phyloP scores from a whole-genome alignment of 2,113 vertebrate species.

The Microtus oregoni region DNA sequence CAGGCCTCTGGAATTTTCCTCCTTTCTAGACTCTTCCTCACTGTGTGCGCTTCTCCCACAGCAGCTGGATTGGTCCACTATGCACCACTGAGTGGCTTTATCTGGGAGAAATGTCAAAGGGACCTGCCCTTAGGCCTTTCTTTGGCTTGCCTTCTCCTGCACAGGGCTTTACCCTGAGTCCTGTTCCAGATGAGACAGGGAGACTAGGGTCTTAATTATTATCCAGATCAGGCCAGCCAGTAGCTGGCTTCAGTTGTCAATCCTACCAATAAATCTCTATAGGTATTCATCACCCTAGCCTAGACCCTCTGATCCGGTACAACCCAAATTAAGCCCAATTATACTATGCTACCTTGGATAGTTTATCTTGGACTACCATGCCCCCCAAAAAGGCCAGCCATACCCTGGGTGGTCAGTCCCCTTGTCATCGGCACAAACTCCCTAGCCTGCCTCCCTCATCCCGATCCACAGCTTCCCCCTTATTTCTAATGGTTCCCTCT shows the following conservation, averaged over 20 bases:
- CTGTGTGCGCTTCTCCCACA: neutral
- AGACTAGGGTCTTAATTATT: neutral
- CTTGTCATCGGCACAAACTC: neutral
- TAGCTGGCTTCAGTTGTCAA: neutral
- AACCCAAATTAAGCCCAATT: neutral
- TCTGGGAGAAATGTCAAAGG: neutral
- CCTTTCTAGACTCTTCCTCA: neutral
- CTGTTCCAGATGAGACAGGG: neutral
- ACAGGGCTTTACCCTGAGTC: neutral
- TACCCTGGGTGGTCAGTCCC: neutral
- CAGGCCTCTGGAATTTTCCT: neutral
- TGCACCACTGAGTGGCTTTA: neutral
- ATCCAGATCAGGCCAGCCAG: neutral
- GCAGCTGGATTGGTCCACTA: neutral
- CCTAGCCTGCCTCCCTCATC: neutral
- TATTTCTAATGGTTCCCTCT: neutral
- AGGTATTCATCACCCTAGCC: neutral
- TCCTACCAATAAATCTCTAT: neutral
- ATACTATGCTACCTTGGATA: neutral
- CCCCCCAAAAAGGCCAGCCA: neutral
- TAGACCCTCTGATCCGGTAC: neutral
- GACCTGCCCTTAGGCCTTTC: neutral
- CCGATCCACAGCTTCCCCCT: neutral
- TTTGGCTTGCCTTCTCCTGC: neutral
- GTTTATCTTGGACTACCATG: neutral